Percentiles rank a stretch among this genome's conserved stretches.
Conservation (phyloP, 2,113 vertebrate species). For the Notiomystis cincta region DNA sequence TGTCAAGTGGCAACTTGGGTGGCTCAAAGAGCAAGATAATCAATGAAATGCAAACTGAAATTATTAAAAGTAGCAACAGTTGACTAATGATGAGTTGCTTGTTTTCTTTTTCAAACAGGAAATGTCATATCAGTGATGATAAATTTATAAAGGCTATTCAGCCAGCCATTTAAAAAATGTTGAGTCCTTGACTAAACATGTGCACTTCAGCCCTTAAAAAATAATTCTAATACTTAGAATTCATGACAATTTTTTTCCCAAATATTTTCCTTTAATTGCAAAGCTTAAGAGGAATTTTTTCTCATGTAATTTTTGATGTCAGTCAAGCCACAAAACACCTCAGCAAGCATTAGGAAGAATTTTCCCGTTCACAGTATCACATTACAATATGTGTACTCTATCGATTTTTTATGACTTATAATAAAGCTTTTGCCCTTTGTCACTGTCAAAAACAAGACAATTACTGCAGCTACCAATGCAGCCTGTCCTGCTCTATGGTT, state of each 20-base stretch:
- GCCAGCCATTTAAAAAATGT: background rate
- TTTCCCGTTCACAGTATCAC: background rate
- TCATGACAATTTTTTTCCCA: background rate
- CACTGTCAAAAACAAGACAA: background rate
- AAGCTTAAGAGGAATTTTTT: background rate
- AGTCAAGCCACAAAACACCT: background rate
- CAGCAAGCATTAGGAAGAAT: background rate
- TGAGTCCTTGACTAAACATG: background rate
- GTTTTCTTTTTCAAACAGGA: background rate
- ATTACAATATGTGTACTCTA: background rate
- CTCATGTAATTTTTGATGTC: background rate
- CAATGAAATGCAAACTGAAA: background rate
- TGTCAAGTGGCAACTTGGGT: background rate
- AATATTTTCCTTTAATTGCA: background rate
- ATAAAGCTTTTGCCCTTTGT: background rate
- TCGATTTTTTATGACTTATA: background rate
- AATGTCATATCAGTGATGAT: background rate
- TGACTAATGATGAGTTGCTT: background rate
- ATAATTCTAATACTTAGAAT: background rate
- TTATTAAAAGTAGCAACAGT: background rate
- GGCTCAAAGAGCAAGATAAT: background rate
- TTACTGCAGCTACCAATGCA: background rate
- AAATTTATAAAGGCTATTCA: background rate
- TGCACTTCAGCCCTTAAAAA: background rate
- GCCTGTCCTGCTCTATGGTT: background rate